Base-by-base conservation (phyloP, 2,113 vertebrate genomes). In the Eidolon helvum region DNA sequence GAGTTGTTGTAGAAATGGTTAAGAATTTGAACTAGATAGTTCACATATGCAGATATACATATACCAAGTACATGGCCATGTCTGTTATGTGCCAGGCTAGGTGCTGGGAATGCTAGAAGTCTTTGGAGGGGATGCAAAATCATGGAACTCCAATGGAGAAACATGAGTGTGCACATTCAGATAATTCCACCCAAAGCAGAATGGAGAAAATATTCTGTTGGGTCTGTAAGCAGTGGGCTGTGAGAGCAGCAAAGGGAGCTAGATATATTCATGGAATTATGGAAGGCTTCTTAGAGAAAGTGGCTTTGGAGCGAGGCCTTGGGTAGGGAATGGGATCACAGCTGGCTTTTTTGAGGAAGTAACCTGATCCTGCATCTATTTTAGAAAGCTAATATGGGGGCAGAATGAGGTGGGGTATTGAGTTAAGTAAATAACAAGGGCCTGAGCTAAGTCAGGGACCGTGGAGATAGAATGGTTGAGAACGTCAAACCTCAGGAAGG, bases 11-110 rank as follows among this genome's bases (percentile, higher is more conserved):
- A 5, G 74, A 59, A 78, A 33, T 84, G 74, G 38, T 84, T 66
- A 93, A 63, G 48, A 94, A 43, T 95, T 91, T 89, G 61, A 86
- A 48, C 77, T 96, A 68, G 55, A 40, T 30, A 28, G n/a, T 69
- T 50, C 59, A 6, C 61, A 40, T 24, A 8, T 61, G 38, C 71
- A 95, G 10, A 50, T 50, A 50, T 2, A n/a, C 6, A 18, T 33
- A 18, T 2, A 2, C 10, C 2, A 5, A 53, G 11, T 55, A 7
- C 26, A 19, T 78, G 40, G 24, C 35, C 10, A 2, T 53, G 12
- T 55, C 24, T 65, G 4, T 55, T 65, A 2, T n/a, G 45, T 85
- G 43, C 38, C 71, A 21, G 28, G 43, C 30, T 55, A 26, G 28
- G n/a, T 30, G 8, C 71, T 68, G 8, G 68, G 33, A 38, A 4